A percentile compares a stretch with the other conserved stretches of the same genome.
These are phyloP conservation scores for Blennius ocellaris DNA, from an alignment of 2,113 vertebrate species.

Conservation along the genomic window DNA sequence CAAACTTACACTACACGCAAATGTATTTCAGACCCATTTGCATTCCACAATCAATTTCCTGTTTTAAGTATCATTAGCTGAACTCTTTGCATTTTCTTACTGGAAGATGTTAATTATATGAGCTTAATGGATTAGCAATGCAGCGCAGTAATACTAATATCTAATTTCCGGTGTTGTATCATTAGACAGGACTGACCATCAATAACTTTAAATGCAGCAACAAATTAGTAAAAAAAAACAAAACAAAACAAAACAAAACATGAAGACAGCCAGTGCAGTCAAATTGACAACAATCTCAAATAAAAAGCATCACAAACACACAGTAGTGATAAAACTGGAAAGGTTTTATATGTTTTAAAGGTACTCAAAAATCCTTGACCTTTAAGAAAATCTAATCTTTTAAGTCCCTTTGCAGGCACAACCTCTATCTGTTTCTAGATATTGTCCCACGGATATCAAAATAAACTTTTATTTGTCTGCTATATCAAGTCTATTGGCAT, in stretches of 20 bases:
- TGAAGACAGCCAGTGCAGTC: background rate
- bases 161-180: conserved; percentile 62
- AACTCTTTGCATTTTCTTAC: conserved; percentile 53
- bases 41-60: conserved; percentile 65
- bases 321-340: background rate
- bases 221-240: background rate
- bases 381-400: no score
- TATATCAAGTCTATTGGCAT: no score
- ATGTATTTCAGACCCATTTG: background rate
- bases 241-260: background rate
- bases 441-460: no score
- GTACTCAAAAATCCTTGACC: no score
- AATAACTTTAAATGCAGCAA: conserved; percentile 18
- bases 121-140: conserved; percentile 60
- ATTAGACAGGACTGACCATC: conserved; percentile 30
- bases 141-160: conserved; percentile 57
- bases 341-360: no score
- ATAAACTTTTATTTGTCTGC: no score
- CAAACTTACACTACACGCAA: conserved; percentile 19
- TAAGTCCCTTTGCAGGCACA: no score
- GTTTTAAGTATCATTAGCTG: conserved; percentile 56
- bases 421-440: no score
- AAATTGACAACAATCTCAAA: background rate
- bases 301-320: background rate
- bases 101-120: conserved; percentile 51